Base-by-base conservation (phyloP, 2,888 invertebrate genomes). In the Drosophila tripunctata region DNA sequence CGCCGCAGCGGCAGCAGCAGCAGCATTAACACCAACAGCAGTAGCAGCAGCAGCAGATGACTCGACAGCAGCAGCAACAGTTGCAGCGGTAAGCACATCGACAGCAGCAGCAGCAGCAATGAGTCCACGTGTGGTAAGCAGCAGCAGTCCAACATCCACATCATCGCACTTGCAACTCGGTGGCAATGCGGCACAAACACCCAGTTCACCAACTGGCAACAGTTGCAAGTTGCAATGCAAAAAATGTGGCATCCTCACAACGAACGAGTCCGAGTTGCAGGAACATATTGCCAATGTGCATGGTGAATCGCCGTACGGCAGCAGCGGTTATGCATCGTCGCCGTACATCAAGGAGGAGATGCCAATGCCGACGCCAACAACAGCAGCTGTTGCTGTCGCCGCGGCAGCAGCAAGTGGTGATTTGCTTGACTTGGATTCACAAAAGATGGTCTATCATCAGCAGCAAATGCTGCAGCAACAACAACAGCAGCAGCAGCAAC, bases 391-490 rank as follows among this genome's bases (percentile, higher is more conserved):
- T 21, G 84, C 63, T 35, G 79, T 63, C 51, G n/a, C 75, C 75
- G 64, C 66, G 40, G 56, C 92, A 52, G 76, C 64, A 56, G 10
- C 88, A 65, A 82, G 87, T 1, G 84, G 85, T 1, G 97, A 97
- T 87, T 95, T 97, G 72, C 92, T 97, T 55, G 97, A 97, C 90
- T 92, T 97, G 66, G 97, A 97, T 89, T 97, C 96, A 1, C 97
- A 97, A 89, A 97, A 97, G 92, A 96, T 97, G 71, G 96, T 97
- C 1, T 92, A 91, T 67, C 89, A 88, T 27, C 83, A 83, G 62
- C 79, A 85, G 15, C 40, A 82, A 61, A 40, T 83, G 61, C 87
- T 81, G 14, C 82, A 82, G 8, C 73, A 70, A 7, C 75, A 76
- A 0, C 78, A 75, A 1, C 48, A 60, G 0, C 69, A 74, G 4